Evolutionary conservation across 2,113 vertebrate genomes (phyloP), one percentile per base, ranked within the genome.

Genomic region (Astur gentilis): DNA sequence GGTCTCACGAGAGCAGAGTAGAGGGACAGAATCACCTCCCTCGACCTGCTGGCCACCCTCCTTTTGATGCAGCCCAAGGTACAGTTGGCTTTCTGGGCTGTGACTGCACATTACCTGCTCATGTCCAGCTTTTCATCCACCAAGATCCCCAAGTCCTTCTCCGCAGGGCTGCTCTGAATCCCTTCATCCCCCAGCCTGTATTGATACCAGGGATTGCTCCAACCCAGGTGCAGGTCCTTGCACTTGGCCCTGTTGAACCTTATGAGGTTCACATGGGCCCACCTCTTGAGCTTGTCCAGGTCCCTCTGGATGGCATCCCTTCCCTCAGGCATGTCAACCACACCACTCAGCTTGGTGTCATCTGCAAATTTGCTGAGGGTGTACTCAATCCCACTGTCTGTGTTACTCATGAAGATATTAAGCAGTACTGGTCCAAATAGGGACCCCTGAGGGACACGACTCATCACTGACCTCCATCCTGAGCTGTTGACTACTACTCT

Each of bases 101-200:
- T 6, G 0, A 66, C 18, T 1, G 1, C 29, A 57, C 29, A 23
- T 34, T 40, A 23, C 2, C 0, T 0, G 11, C 18, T 66, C 11
- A 23, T 58, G 34, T 31, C 5, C 4, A 64, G 16, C 8, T 64
- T 70, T 47, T 50, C 4, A 11, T 32, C 16, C 38, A 45, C 10
- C 21, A 45, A 27, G 17, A 36, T 5, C 15, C 36, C 9, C 31
- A 52, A 12, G 36, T 29, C 19, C 45, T 52, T 71, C 19, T 23
- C 60, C 16, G 3, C 9, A 16, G n/a, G 12, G 25, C 32, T 52
- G 31, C 14, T 71, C 23, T 44, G 12, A n/a, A 36, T 31, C 38
- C 11, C 7, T 44, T 61, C 11, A 52, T 18, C 17, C 10, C 23
- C 15, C 25, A 50, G 19, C 6, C 31, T 62, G 12, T 62, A 52